A percentile compares a stretch with the other conserved stretches of the same genome.
Conservation (phyloP, 2,888 invertebrate species). For the Parthenolecanium corni region DNA sequence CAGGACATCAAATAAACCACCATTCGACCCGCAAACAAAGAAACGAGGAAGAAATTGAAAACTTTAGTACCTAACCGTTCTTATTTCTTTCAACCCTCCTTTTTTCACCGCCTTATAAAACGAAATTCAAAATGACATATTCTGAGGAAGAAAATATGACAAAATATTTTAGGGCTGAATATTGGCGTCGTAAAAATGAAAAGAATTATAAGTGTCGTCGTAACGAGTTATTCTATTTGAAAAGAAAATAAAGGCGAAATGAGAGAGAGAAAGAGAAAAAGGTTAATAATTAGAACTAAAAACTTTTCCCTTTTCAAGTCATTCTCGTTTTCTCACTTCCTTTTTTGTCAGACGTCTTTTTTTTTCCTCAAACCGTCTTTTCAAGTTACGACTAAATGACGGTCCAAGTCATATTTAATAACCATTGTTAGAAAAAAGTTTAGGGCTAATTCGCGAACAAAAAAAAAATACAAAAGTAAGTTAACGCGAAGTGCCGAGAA, state of each 20-base stretch:
- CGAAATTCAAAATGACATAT: neutral
- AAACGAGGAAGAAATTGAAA: too few species aligned
- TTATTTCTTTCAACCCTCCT: too few species aligned
- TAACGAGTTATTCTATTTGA: conserved; percentile 12
- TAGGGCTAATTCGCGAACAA: conserved; percentile 18
- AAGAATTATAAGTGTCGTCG: conserved; percentile 5
- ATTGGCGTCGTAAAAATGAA: conserved; percentile 11
- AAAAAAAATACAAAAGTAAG: neutral
- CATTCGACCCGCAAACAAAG: too few species aligned
- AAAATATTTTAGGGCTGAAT: neutral
- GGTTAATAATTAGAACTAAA: conserved; percentile 18
- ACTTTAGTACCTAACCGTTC: too few species aligned
- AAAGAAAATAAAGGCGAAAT: too few species aligned
- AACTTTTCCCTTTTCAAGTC: conserved; percentile 13
- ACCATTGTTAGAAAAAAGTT: conserved; percentile 23
- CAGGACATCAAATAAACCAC: too few species aligned
- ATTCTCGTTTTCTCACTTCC: conserved; percentile 3
- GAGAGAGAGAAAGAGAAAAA: neutral
- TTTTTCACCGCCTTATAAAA: too few species aligned
- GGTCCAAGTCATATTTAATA: conserved; percentile 27
- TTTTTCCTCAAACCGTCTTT: neutral
- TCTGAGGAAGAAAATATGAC: neutral
- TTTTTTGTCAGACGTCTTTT: neutral
- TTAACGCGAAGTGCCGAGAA: conserved; percentile 4
- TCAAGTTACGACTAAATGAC: conserved; percentile 8